Conservation (phyloP, 1,140 invertebrate genomes). For the Achroia grisella region DNA sequence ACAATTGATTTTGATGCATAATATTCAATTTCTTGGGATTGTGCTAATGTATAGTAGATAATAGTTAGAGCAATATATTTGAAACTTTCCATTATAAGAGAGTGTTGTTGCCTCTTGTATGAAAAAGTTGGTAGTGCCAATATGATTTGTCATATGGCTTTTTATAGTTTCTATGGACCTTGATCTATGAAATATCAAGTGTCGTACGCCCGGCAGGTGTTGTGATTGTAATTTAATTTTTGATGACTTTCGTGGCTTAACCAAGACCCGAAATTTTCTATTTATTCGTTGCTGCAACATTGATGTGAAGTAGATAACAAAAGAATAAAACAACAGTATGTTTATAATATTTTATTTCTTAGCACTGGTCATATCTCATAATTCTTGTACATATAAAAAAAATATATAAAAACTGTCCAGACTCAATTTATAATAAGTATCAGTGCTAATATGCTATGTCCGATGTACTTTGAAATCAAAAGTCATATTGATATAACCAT, state of each 20-base stretch:
- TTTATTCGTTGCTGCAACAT: too few species aligned
- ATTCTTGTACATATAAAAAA: conserved; percentile 21
- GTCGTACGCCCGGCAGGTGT: conserved; percentile 55
- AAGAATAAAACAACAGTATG: conserved; percentile 15
- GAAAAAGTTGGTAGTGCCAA: neutral
- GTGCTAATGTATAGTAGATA: conserved; percentile 5
- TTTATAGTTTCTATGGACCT: conserved; percentile 39
- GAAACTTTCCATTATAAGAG: conserved; percentile 7
- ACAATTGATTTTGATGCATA: conserved; percentile 30
- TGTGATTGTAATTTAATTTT: conserved; percentile 69
- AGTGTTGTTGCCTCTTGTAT: neutral
- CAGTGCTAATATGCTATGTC: conserved; percentile 27
- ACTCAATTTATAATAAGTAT: conserved; percentile 6
- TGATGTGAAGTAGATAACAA: too few species aligned
- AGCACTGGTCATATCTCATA: conserved; percentile 39
- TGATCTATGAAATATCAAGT: conserved; percentile 27
- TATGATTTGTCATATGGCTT: conserved; percentile 9
- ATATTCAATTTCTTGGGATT: conserved; percentile 31
- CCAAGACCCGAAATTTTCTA: too few species aligned
- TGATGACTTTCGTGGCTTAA: conserved; percentile 24
- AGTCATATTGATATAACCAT: conserved; percentile 1
- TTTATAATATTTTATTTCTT: conserved; percentile 55
- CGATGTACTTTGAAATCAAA: conserved; percentile 20
- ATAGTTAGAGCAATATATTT: neutral
- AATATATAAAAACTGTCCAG: neutral